A percentile compares a stretch with the other conserved stretches of the same genome.
phyloP scores from a whole-genome alignment of 2,888 invertebrate genomes.

The Cyclophora albipunctata region DNA sequence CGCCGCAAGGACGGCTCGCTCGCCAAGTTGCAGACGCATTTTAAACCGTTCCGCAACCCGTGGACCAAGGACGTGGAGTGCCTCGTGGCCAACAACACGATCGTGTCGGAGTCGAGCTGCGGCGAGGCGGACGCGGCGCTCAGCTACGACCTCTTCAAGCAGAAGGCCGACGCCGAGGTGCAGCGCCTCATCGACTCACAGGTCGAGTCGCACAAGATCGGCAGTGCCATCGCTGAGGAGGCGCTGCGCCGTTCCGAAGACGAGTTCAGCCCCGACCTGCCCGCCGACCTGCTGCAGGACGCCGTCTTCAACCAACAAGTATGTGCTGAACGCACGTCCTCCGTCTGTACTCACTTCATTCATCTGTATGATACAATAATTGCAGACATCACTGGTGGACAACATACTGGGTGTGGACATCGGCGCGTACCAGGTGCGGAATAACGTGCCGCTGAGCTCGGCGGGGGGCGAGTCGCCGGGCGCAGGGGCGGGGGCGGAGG shows the following conservation, averaged over 20 bases:
- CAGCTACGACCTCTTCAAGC: slow-evolving; percentile 34
- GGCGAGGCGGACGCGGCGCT: slow-evolving; percentile 18
- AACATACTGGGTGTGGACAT: slow-evolving; percentile 37
- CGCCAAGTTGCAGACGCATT: slow-evolving; percentile 85
- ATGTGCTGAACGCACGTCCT: slow-evolving; percentile 1
- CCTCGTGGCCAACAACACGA: slow-evolving; percentile 89
- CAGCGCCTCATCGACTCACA: slow-evolving; percentile 83
- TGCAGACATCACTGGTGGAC: slow-evolving; percentile 42
- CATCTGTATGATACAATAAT: not conserved
- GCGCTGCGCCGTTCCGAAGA: slow-evolving; percentile 62
- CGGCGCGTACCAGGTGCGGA: slow-evolving; percentile 37
- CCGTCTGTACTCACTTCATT: too few species aligned
- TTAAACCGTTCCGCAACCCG: slow-evolving; percentile 93
- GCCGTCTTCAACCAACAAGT: slow-evolving; percentile 47
- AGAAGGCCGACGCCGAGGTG: slow-evolving; percentile 77
- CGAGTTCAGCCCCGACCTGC: slow-evolving; percentile 41
- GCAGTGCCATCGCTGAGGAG: slow-evolving; percentile 88
- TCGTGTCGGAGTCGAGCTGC: slow-evolving; percentile 57
- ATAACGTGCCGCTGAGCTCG: slow-evolving; percentile 50
- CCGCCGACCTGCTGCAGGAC: slow-evolving; percentile 44
- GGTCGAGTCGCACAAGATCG: slow-evolving; percentile 89
- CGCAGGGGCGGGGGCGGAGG: slow-evolving; percentile 23
- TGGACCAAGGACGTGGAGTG: slow-evolving; percentile 97
- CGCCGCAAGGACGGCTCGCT: slow-evolving; percentile 85
- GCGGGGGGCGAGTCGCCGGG: slow-evolving; percentile 24